Evolutionary conservation across 2,888 invertebrate genomes (phyloP), one percentile per base, ranked within the genome.

Genomic region (Cantharis lateralis): DNA sequence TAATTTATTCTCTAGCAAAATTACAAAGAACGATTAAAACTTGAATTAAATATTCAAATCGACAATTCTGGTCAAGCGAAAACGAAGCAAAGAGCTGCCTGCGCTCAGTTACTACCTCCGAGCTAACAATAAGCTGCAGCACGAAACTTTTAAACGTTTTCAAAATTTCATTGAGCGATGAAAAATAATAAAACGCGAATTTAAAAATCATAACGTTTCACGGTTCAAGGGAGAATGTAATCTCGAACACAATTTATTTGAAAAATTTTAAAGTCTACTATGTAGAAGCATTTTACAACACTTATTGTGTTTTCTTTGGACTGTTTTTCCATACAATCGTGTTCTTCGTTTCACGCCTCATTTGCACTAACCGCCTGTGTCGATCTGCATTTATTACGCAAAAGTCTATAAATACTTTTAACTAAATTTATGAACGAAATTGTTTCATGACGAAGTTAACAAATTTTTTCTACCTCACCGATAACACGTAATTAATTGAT

Each of bases 261-360:
- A 28, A 28, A 28, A 28, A 28, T 11, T 28, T 28, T 32, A 32
- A 32, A 32, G 4, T 32, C 32, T 32, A 32, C 32, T 32, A 32
- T 11, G 32, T 32, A 28, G 18, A 18, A 18, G 18, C 3, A 32
- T 32, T 32, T 18, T 18, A 18, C 18, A 18, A 32, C 32, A 32
- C 32, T 32, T 13, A 32, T 32, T 32, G 32, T 32, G 13, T 32
- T 32, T 32, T 64, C 15, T 64, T 64, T 64, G 13, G 16, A 10
- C 10, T 10, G 16, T 18, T 15, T 64, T 64, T 64, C 64, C 16
- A 64, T 15, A 5, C 20, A 64, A 64, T 73, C 62, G 68, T 26
- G 73, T 68, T 62, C 16, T 73, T 73, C 68, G 68, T 73, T 73
- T 73, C 73, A 73, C 20, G 73, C 32, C 62, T 73, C 73, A 73